Percentiles rank a stretch among this genome's conserved stretches.
Evolutionary conservation across 1,140 invertebrate genomes (phyloP).

Genomic region (Lordiphosa mommai): DNA sequence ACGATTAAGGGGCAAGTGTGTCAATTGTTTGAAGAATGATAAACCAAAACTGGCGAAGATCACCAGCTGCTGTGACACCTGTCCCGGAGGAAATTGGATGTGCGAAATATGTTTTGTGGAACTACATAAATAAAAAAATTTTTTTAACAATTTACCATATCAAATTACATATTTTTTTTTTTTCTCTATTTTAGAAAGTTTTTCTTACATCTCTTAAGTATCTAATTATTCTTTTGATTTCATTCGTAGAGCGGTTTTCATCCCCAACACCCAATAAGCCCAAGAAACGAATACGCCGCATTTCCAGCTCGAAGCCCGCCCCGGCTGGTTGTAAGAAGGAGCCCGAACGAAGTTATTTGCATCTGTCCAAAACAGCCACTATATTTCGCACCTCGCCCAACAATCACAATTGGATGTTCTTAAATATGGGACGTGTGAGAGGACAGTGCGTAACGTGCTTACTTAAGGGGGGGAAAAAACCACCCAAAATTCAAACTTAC

Average conservation of each 20-base stretch:
- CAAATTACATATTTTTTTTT: too few relatives aligned
- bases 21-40: constrained; percentile 51
- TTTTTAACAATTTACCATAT: neutral
- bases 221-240: too few relatives aligned
- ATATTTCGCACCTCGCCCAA: neutral
- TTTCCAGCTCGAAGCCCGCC: neutral
- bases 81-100: constrained; percentile 69
- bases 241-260: too few relatives aligned
- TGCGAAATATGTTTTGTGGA: constrained; percentile 60
- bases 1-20: constrained; percentile 57
- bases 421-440: neutral
- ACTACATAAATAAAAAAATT: constrained; percentile 2
- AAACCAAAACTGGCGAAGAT: constrained; percentile 28
- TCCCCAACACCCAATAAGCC: too few relatives aligned
- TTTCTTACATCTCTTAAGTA: too few relatives aligned
- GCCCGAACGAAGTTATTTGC: neutral
- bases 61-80: constrained; percentile 55
- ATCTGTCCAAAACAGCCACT: neutral
- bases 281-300: too few relatives aligned
- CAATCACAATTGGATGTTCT: neutral
- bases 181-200: too few relatives aligned
- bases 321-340: neutral
- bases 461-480: neutral
- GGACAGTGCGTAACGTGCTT: constrained; percentile 8
- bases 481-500: neutral